Base-by-base conservation (phyloP, 1,140 invertebrate genomes). In the Calliopsis andreniformis region DNA sequence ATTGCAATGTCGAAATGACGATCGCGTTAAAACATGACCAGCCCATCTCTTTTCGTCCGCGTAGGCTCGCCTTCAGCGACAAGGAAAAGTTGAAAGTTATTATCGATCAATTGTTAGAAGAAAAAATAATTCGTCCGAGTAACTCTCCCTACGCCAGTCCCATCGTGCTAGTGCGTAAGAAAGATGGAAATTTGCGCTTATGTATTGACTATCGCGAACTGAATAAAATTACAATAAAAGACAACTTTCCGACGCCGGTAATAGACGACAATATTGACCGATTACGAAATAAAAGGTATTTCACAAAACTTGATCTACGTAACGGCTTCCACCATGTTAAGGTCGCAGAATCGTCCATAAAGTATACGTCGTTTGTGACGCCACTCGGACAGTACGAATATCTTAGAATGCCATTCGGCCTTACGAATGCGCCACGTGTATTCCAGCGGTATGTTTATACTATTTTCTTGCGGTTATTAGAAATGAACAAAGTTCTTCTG, bases 381-480 rank as follows among this genome's bases (percentile, higher is more conserved):
- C 62, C 62, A 6, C 14, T 64, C 0, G 62, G 62, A n/a, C 42
- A 64, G 14, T 51, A 32, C 14, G 45, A 64, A n/a, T 64, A 51
- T 35, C 0, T 49, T 0, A 30, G 16, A 35, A 64, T 61, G 58
- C 58, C 58, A 10, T 62, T 45, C 20, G 59, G 59, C 3, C 59
- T 62, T 2, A 43, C 59, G 18, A 62, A 62, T 18, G 59, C 35
- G 4, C 59, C 59, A 5, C 20, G 35, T 6, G 10, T 7, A 2
- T 58, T 58, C 18, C 56, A 58, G 30, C 25, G 56, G 2, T 58
- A 16, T n/a, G 16, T 43, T 14, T 25, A 62, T 25, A 12, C 3
- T 1, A 3, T 45, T 20, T 39, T 45, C 10, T 1, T 1, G 35
- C 0, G 1, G 5, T 45, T 42, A 12, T 1, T 43, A 7, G 14